Conservation (phyloP, 35 echinoderm and acorn worm species). For the Anneissia japonica region DNA sequence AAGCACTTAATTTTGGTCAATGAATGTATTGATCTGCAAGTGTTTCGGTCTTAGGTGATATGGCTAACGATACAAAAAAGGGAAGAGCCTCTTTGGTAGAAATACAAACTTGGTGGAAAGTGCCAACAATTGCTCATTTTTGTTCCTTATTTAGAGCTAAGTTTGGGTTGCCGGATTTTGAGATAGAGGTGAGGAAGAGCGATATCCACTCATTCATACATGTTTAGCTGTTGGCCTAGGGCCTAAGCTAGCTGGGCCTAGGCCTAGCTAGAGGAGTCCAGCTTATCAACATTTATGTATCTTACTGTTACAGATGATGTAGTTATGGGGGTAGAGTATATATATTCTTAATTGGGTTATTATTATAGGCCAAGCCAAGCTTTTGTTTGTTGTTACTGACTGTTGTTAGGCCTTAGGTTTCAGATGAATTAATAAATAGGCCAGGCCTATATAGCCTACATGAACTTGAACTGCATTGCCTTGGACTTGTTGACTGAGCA, state of each 20-base stretch:
- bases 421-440: background rate
- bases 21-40: background rate
- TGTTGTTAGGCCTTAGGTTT: no score
- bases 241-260: no score
- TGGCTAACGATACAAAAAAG: background rate
- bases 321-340: no score
- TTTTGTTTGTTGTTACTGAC: no score
- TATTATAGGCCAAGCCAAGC: no score
- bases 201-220: background rate
- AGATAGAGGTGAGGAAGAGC: conserved; percentile 78
- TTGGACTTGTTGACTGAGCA: no score
- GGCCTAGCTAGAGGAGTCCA: no score
- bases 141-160: conserved; percentile 85
- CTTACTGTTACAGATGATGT: no score
- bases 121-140: conserved; percentile 90
- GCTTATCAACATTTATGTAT: no score
- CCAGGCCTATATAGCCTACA: background rate
- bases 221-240: no score
- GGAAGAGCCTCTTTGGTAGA: conserved; percentile 46
- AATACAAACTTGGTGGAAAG: conserved; percentile 93
- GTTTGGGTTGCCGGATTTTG: conserved; percentile 85
- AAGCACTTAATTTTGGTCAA: background rate
- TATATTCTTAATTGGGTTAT: no score
- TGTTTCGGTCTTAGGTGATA: background rate
- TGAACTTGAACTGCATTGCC: no score